Conservation (phyloP, 2,797 vertebrate genomes). For the Erpetoichthys calabaricus region DNA sequence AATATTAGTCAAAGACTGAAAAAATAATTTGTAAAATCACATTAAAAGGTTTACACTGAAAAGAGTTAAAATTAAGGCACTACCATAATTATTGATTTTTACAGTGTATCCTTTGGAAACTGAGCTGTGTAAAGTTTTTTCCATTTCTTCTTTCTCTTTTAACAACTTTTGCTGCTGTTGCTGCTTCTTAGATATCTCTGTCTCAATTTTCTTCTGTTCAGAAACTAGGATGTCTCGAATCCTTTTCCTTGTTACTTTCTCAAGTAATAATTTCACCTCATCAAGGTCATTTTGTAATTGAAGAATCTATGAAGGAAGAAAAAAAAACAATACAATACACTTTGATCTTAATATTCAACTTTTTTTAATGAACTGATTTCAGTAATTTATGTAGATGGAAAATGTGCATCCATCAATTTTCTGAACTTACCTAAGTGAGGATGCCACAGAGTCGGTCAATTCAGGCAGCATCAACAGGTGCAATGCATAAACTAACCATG, state of each 20-base stretch:
- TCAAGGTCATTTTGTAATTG: slow-evolving; percentile 74
- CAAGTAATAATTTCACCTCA: slow-evolving; percentile 62
- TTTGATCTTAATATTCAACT: too few relatives aligned
- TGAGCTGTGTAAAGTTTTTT: slow-evolving; percentile 29
- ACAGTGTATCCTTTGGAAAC: slow-evolving; percentile 62
- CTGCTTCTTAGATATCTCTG: slow-evolving; percentile 62
- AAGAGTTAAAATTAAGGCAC: background rate
- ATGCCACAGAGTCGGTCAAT: too few relatives aligned
- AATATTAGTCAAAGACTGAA: too few relatives aligned
- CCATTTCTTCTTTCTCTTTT: slow-evolving; percentile 36
- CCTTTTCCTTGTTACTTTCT: slow-evolving; percentile 62
- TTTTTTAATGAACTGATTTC: too few relatives aligned
- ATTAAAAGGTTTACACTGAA: background rate
- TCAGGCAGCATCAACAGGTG: too few relatives aligned
- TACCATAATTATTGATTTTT: slow-evolving; percentile 93
- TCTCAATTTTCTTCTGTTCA: slow-evolving; percentile 74
- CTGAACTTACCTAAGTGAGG: too few relatives aligned
- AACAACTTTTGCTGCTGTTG: slow-evolving; percentile 53
- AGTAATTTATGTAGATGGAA: too few relatives aligned
- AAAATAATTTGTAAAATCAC: too few relatives aligned
- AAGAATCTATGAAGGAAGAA: slow-evolving; percentile 33
- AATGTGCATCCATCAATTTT: too few relatives aligned
- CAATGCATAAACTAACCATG: too few relatives aligned
- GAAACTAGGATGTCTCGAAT: slow-evolving; percentile 56
- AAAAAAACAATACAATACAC: background rate